phyloP scores from a whole-genome alignment of 2,113 vertebrate species.

The Dendrocopos noguchii region DNA sequence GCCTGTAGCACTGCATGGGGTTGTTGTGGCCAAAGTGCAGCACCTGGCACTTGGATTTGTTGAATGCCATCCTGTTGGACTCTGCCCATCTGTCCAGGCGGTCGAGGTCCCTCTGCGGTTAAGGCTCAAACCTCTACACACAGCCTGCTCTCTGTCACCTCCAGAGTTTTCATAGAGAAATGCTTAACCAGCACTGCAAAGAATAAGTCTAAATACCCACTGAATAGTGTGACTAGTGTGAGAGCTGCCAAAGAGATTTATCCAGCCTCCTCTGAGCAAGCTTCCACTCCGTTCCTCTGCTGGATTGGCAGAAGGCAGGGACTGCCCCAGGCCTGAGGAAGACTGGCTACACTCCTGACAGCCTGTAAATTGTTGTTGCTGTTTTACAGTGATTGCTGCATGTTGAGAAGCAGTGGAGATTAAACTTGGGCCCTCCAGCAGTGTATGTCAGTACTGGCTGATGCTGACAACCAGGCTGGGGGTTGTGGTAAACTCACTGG shows the following conservation, averaged over 20 bases:
- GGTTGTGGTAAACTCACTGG: background rate
- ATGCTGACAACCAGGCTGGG: background rate
- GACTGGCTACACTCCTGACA: background rate
- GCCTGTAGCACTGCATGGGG: no score
- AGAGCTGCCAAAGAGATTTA: slow-evolving; percentile 2
- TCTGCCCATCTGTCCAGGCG: no score
- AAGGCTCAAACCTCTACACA: background rate
- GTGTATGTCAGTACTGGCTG: background rate
- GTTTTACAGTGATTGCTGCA: background rate
- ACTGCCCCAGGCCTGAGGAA: background rate
- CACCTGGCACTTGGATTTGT: no score
- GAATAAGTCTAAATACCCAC: background rate
- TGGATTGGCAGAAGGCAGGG: background rate
- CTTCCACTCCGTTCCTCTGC: fast-evolving
- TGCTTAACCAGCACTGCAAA: background rate
- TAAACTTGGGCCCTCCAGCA: background rate
- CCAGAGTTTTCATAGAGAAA: background rate
- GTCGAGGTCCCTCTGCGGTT: no score
- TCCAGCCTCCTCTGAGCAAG: background rate
- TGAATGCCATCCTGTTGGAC: no score
- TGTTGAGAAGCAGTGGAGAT: background rate
- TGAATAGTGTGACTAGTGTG: background rate
- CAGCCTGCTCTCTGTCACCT: background rate
- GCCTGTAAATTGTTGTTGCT: slow-evolving; percentile 5
- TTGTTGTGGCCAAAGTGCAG: no score